Evolutionary conservation across 1,140 invertebrate species (phyloP).

Genomic region (Diorhabda elongata): DNA sequence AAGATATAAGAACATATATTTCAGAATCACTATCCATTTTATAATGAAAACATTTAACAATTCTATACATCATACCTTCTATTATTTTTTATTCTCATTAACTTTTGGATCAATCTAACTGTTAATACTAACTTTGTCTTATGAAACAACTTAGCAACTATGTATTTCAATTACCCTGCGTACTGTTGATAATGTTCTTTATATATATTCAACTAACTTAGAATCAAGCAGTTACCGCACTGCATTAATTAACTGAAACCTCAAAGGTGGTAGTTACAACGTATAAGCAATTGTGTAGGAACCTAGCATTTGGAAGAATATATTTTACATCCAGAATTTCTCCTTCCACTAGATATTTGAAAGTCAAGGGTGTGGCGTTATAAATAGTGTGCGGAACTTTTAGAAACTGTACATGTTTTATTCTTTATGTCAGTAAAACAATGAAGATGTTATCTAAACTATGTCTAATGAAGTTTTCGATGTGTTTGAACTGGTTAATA

Average conservation of each 20-base stretch:
- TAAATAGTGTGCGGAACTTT: background rate
- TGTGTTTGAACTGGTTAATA: no score
- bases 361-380: background rate
- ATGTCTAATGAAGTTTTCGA: no score
- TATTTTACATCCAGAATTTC: background rate
- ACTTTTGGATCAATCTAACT: no score
- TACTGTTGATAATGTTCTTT: slow-evolving; percentile 19
- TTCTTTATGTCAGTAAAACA: no score
- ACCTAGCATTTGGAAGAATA: background rate
- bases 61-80: no score
- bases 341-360: background rate
- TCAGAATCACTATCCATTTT: no score
- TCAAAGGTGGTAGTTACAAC: slow-evolving; percentile 27
- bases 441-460: no score
- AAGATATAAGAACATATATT: no score
- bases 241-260: slow-evolving; percentile 28
- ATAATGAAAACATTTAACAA: no score
- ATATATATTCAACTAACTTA: slow-evolving; percentile 27
- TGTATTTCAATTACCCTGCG: slow-evolving; percentile 8
- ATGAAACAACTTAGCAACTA: slow-evolving; percentile 2
- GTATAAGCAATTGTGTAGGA: slow-evolving; percentile 26
- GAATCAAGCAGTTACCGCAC: slow-evolving; percentile 26
- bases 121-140: no score
- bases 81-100: no score
- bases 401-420: background rate